A percentile compares a stretch with the other conserved stretches of the same genome.
Evolutionary conservation across 2,113 vertebrate species (phyloP).

Genomic region (Fulica atra): DNA sequence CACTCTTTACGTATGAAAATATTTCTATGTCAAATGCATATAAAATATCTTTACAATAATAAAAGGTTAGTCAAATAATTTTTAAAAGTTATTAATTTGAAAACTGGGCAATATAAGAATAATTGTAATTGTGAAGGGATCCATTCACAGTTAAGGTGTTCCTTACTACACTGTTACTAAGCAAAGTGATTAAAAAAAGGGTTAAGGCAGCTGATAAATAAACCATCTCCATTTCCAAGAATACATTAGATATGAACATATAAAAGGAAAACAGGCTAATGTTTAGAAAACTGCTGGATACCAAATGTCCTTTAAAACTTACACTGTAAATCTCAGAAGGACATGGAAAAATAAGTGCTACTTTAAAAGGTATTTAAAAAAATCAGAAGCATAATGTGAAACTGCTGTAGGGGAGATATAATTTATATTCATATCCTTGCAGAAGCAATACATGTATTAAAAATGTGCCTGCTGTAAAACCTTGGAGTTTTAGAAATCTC

Average conservation of each 20-base stretch:
- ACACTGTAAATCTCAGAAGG: not conserved
- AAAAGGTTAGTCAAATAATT: not conserved
- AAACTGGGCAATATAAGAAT: not conserved
- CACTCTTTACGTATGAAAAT: not conserved
- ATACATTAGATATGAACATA: not conserved
- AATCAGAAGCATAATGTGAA: not conserved
- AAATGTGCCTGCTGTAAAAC: not conserved
- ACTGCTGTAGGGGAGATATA: not conserved
- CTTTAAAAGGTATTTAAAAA: not conserved
- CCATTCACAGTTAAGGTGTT: not conserved
- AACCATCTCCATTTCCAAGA: not conserved
- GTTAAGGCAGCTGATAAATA: not conserved
- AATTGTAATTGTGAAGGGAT: not conserved
- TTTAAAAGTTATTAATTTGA: not conserved
- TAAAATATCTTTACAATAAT: not conserved
- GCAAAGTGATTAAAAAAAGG: not conserved
- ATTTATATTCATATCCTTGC: not conserved
- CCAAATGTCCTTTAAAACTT: not conserved
- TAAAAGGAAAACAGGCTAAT: not conserved
- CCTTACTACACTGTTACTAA: not conserved
- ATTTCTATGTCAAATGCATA: not conserved
- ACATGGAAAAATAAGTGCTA: not conserved
- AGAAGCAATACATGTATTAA: not conserved
- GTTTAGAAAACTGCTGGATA: not conserved
- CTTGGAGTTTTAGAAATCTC: not conserved